A percentile compares a stretch with the other conserved stretches of the same genome.
These are phyloP conservation scores for Sympetrum striolatum DNA, from an alignment of 2,888 invertebrate species.

Conservation along the genomic window DNA sequence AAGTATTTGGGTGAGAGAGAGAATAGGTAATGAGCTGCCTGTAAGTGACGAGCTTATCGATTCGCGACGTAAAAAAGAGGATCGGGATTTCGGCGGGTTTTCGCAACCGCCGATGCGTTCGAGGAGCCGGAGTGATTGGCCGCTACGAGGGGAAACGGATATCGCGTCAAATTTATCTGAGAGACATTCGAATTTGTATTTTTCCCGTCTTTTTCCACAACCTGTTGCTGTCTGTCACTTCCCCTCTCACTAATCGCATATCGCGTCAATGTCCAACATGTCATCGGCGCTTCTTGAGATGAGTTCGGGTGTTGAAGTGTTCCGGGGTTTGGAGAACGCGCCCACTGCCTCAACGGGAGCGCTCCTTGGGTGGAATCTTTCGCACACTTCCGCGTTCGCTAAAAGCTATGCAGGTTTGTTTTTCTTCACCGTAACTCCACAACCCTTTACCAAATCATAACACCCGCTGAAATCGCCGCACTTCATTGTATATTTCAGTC, in stretches of 20 bases:
- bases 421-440: too few species aligned
- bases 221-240: conserved; percentile 29
- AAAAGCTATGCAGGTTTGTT: too few species aligned
- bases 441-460: too few species aligned
- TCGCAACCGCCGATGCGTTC: neutral
- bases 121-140: neutral
- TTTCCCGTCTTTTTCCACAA: conserved; percentile 1
- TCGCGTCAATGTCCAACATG: neutral
- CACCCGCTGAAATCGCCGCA: too few species aligned
- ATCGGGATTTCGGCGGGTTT: neutral
- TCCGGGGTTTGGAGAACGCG: too few species aligned
- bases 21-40: neutral
- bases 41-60: neutral
- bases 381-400: too few species aligned
- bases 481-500: too few species aligned
- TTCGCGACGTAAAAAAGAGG: neutral
- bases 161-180: neutral
- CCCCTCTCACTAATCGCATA: neutral
- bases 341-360: neutral
- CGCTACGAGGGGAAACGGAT: neutral
- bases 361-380: neutral
- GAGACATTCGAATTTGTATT: conserved; percentile 12
- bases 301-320: too few species aligned
- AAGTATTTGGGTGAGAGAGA: too few species aligned
- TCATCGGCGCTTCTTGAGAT: neutral